phyloP scores from a whole-genome alignment of 2,113 vertebrate species.

The Cacatua alba region DNA sequence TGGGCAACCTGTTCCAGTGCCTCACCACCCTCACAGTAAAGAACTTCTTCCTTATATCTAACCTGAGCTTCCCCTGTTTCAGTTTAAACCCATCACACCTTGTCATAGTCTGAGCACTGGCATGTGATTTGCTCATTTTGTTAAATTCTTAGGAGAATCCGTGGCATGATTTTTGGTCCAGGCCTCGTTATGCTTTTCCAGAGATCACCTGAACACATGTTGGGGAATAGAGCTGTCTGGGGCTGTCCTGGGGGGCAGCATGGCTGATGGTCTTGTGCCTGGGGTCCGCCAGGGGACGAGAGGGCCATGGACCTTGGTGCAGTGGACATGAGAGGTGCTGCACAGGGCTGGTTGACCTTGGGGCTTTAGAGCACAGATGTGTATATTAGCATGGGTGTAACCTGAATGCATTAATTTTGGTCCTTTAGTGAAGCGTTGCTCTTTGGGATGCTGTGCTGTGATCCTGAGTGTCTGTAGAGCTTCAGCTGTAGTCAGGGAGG shows the following conservation, averaged over 20 bases:
- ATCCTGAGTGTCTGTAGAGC: background rate
- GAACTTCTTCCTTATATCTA: background rate
- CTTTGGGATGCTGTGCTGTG: rapidly evolving
- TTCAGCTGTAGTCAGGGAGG: background rate
- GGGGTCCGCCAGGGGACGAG: rapidly evolving
- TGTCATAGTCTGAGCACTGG: background rate
- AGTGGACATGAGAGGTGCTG: rapidly evolving
- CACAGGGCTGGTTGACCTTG: rapidly evolving
- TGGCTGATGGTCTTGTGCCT: background rate
- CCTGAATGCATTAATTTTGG: background rate
- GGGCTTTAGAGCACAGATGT: background rate
- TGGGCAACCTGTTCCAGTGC: background rate
- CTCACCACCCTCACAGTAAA: background rate
- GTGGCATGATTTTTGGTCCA: background rate
- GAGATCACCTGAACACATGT: rapidly evolving
- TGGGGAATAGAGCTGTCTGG: background rate
- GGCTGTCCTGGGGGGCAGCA: rapidly evolving
- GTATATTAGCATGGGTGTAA: background rate
- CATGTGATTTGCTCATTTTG: background rate
- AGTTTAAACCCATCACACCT: background rate
- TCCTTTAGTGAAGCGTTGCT: background rate
- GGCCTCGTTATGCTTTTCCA: background rate
- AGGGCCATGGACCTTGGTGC: background rate
- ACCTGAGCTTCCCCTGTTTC: background rate
- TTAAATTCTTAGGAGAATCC: background rate